A percentile compares a stretch with the other conserved stretches of the same genome.
These are phyloP conservation scores for Lacerta bilineata DNA, from an alignment of 2,797 vertebrate genomes.

Conservation along the genomic window DNA sequence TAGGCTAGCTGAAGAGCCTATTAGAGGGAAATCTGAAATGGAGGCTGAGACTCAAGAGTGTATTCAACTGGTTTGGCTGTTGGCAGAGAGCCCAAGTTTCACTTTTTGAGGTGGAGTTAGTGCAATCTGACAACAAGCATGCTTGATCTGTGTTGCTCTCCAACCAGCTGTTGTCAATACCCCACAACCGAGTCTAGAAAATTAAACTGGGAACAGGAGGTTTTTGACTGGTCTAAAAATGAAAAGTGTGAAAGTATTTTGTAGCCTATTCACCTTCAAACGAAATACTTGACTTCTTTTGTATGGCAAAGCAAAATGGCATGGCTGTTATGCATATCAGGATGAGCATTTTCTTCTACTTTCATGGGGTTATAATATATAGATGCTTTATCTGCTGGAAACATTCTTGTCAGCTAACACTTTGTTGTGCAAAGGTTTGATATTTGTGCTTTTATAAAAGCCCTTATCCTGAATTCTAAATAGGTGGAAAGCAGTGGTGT, in stretches of 20 bases:
- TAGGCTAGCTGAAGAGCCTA: constrained; percentile 32
- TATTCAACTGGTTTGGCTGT: constrained; percentile 70
- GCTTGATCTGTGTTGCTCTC: constrained; percentile 51
- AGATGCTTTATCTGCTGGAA: not conserved
- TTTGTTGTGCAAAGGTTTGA: not conserved
- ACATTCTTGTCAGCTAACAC: not conserved
- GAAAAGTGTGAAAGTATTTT: not conserved
- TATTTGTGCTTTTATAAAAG: not conserved
- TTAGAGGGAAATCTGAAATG: constrained; percentile 66
- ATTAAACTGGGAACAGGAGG: constrained; percentile 44
- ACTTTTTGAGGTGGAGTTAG: constrained; percentile 58
- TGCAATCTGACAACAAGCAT: constrained; percentile 53
- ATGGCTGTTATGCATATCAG: not conserved
- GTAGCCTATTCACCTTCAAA: not conserved
- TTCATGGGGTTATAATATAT: not conserved
- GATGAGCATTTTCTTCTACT: not conserved
- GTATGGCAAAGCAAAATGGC: not conserved
- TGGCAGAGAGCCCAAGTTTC: constrained; percentile 70
- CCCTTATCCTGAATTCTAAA: not conserved
- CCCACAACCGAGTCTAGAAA: constrained; percentile 54
- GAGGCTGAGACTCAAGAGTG: constrained; percentile 73
- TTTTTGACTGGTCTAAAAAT: constrained; percentile 1
- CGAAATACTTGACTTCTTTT: not conserved
- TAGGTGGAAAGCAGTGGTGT: not conserved
- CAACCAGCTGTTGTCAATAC: constrained; percentile 55